These are phyloP conservation scores for Prunella fulvescens DNA, from an alignment of 2,113 vertebrate genomes.

Conservation along the genomic window DNA sequence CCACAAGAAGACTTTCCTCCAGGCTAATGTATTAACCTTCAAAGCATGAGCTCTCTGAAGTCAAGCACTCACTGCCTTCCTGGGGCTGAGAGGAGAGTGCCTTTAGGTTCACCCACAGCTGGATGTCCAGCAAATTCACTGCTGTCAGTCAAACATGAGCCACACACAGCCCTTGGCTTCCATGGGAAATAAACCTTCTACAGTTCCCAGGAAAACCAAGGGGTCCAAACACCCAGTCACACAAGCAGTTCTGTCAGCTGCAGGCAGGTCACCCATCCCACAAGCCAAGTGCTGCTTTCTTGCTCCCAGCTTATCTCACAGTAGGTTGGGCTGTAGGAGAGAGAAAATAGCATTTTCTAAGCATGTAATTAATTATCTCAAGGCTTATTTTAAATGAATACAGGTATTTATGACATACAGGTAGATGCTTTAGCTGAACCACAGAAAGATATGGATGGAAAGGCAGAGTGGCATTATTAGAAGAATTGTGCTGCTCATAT, in stretches of 20 bases:
- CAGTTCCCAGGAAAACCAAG: neutral
- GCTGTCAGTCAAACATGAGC: neutral
- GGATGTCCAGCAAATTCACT: neutral
- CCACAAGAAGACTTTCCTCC: neutral
- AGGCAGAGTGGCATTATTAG: neutral
- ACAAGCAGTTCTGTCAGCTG: neutral
- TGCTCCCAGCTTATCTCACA: neutral
- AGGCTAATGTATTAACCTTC: constrained; percentile 2
- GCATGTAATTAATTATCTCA: neutral
- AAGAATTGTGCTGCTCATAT: neutral
- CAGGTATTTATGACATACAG: neutral
- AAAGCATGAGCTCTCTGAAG: neutral
- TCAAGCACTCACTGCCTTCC: neutral
- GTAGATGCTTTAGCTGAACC: neutral
- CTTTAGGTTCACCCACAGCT: neutral
- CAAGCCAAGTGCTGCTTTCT: neutral
- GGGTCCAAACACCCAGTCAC: neutral
- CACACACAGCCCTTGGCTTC: neutral
- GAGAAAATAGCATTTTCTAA: neutral
- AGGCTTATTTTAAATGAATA: neutral
- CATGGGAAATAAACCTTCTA: neutral
- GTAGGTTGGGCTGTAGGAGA: neutral
- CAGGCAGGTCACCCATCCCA: neutral
- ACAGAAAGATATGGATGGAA: neutral
- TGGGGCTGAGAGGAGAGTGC: neutral